These are phyloP conservation scores for Paguma larvata DNA, from an alignment of 2,797 vertebrate genomes.

Conservation along the genomic window DNA sequence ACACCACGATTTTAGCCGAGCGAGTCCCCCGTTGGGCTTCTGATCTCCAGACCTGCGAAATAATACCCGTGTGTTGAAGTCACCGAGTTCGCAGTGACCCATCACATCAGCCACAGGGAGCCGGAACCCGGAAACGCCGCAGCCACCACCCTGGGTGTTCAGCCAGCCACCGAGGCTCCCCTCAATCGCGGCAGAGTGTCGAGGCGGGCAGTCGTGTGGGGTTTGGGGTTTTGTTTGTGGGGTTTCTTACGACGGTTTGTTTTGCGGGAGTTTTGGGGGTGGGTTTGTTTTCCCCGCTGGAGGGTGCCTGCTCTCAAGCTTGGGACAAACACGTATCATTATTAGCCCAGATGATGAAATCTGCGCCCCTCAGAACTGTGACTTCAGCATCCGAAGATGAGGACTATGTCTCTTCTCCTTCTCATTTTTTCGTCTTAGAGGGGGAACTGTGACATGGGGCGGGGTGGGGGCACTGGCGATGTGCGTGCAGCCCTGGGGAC, in stretches of 20 bases:
- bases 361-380: neutral
- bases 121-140: neutral
- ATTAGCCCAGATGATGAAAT: neutral
- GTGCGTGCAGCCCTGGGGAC: neutral
- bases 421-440: neutral
- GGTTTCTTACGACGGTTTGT: neutral
- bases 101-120: neutral
- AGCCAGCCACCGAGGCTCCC: neutral
- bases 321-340: neutral
- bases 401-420: neutral
- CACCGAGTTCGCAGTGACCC: accelerated
- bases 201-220: too few species aligned
- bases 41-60: neutral
- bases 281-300: neutral
- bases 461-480: too few species aligned
- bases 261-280: neutral
- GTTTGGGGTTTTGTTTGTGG: neutral
- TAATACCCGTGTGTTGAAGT: neutral
- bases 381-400: neutral
- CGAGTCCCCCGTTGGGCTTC: neutral
- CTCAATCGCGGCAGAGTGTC: accelerated
- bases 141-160: neutral
- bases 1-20: neutral
- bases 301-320: neutral
- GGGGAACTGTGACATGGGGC: neutral